Conservation (phyloP, 2,113 vertebrate species). For the Chunga burmeisteri region DNA sequence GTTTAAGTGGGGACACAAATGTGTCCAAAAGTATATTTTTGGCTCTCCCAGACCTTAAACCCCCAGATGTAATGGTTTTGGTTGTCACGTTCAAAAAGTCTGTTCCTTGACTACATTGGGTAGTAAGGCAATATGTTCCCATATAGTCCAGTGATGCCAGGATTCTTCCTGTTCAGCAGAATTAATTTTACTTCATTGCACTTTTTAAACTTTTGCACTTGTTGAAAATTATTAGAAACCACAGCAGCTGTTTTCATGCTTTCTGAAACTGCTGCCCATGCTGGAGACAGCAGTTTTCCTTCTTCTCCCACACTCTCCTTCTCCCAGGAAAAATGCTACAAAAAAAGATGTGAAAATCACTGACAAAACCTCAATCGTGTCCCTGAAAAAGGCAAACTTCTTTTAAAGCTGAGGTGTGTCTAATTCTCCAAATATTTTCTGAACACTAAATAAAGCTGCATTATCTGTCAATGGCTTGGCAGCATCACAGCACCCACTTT, state of each 20-base stretch:
- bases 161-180: background rate
- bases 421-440: background rate
- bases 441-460: background rate
- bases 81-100: rapidly evolving
- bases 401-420: background rate
- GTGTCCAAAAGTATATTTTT: background rate
- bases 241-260: background rate
- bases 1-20: background rate
- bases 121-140: background rate
- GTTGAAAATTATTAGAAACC: background rate
- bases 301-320: background rate
- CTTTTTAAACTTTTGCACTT: background rate
- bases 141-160: background rate
- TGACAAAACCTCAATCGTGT: background rate
- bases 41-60: background rate
- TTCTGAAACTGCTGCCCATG: background rate
- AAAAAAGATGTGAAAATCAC: background rate
- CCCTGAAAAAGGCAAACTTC: background rate
- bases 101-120: background rate
- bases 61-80: background rate
- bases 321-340: background rate
- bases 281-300: background rate
- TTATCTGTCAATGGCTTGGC: background rate
- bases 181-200: background rate
- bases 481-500: background rate